A percentile compares a stretch with the other conserved stretches of the same genome.
phyloP scores from a whole-genome alignment of 2,888 invertebrate species.

The Xestoiulus laeticollis region DNA sequence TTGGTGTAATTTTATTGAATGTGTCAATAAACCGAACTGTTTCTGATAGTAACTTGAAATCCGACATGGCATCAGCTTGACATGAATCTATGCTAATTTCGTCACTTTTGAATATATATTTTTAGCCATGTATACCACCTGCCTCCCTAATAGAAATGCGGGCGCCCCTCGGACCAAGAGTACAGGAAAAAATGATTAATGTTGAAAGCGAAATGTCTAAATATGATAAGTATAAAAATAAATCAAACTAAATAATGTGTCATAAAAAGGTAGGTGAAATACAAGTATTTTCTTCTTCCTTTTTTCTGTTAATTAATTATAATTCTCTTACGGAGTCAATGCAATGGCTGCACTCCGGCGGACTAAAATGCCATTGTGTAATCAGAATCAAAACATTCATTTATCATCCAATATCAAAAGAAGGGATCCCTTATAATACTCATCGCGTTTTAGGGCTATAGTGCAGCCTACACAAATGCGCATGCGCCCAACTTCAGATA shows the following conservation, averaged over 20 bases:
- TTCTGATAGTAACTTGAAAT: constrained; percentile 1
- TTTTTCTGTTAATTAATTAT: constrained; percentile 24
- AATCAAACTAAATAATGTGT: constrained; percentile 12
- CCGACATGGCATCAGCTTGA: background rate
- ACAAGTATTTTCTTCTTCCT: constrained; percentile 26
- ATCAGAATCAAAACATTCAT: constrained; percentile 26
- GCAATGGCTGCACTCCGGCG: constrained; percentile 19
- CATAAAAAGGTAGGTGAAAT: constrained; percentile 20
- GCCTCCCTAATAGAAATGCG: background rate
- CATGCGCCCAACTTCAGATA: background rate
- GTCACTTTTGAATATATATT: constrained; percentile 4
- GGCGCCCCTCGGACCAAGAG: background rate
- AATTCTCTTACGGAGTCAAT: constrained; percentile 12
- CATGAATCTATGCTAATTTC: constrained; percentile 26
- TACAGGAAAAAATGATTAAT: background rate
- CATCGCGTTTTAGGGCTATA: constrained; percentile 4
- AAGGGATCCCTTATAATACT: constrained; percentile 26
- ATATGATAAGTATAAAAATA: constrained; percentile 26
- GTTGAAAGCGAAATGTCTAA: constrained; percentile 11
- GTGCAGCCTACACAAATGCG: background rate
- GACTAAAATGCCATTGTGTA: constrained; percentile 26
- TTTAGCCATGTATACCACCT: background rate
- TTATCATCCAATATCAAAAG: constrained; percentile 26
- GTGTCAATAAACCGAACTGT: constrained; percentile 19
- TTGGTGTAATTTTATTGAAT: constrained; percentile 12